phyloP scores from a whole-genome alignment of 2,888 invertebrate genomes.

The Brachyopa scutellaris region DNA sequence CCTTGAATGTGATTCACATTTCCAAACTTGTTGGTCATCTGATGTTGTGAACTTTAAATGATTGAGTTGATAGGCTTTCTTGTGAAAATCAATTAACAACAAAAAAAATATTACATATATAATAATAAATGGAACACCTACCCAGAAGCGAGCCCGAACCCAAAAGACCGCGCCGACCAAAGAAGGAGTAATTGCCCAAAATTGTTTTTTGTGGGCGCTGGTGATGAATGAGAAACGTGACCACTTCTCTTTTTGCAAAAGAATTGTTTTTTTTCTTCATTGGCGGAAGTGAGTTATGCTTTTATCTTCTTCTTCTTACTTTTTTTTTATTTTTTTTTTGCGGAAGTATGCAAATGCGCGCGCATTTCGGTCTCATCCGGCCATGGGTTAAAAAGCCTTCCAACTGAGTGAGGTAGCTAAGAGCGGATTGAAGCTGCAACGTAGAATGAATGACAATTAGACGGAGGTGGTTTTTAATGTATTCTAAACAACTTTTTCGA shows the following conservation, averaged over 20 bases:
- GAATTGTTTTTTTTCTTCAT: background rate
- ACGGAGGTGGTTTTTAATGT: slow-evolving; percentile 60
- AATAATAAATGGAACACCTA: slow-evolving; percentile 1
- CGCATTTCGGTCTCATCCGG: slow-evolving; percentile 27
- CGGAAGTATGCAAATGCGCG: slow-evolving; percentile 33
- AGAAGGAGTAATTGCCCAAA: background rate
- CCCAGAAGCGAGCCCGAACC: too few relatives aligned
- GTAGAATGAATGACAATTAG: slow-evolving; percentile 44
- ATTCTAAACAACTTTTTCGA: slow-evolving; percentile 50
- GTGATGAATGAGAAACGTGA: slow-evolving; percentile 10
- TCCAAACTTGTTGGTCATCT: background rate
- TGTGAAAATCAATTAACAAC: slow-evolving; percentile 27
- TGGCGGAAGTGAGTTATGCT: slow-evolving; percentile 23
- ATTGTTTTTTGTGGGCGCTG: background rate
- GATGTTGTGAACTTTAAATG: slow-evolving; percentile 3
- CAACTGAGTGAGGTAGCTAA: background rate
- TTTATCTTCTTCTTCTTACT: too few relatives aligned
- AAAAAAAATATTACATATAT: too few relatives aligned
- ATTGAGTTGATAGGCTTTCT: slow-evolving; percentile 19
- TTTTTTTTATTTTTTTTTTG: too few relatives aligned
- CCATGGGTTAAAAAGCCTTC: slow-evolving; percentile 35
- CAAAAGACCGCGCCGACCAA: background rate
- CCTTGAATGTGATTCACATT: slow-evolving; percentile 27
- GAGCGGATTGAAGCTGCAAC: slow-evolving; percentile 15
- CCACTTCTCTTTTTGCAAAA: slow-evolving; percentile 1